Evolutionary conservation across 2,113 vertebrate species (phyloP).

Genomic region (Brienomyrus longianalis): DNA sequence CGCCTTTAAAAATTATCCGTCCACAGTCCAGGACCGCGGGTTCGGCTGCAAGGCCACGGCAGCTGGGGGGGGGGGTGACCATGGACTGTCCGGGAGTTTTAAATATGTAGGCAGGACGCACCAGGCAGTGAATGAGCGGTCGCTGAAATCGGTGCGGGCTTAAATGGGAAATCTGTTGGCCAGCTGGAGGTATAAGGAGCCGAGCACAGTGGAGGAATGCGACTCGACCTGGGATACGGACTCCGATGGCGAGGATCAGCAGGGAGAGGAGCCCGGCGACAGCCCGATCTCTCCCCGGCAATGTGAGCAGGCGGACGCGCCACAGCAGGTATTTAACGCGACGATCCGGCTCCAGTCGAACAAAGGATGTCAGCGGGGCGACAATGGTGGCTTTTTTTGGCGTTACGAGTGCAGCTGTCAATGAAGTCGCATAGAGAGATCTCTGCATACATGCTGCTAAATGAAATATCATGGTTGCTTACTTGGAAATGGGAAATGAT

Average conservation of each 20-base stretch:
- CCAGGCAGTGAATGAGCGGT: neutral
- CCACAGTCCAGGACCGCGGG: neutral
- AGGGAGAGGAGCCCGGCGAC: conserved; percentile 53
- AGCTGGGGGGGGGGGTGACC: neutral
- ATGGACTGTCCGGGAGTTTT: neutral
- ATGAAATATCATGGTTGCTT: neutral
- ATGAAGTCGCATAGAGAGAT: neutral
- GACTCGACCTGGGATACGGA: conserved; percentile 73
- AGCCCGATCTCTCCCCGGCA: conserved; percentile 45
- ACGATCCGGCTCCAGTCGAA: neutral
- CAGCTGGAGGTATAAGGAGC: conserved; percentile 65
- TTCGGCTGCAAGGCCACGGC: neutral
- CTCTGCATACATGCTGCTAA: neutral
- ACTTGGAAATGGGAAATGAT: neutral
- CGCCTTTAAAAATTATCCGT: conserved; percentile 24
- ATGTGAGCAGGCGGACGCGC: conserved; percentile 38
- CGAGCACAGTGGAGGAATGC: conserved; percentile 70
- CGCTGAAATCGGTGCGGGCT: conserved; percentile 21
- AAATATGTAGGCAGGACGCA: conserved; percentile 30
- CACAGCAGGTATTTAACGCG: conserved; percentile 47
- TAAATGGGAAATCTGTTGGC: conserved; percentile 71
- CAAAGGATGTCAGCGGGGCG: neutral
- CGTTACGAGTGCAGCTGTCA: neutral
- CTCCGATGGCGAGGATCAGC: conserved; percentile 60
- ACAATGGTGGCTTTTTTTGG: conserved; percentile 13